Evolutionary conservation across 1,140 invertebrate genomes (phyloP).

Genomic region (Venustaconcha ellipsiformis): DNA sequence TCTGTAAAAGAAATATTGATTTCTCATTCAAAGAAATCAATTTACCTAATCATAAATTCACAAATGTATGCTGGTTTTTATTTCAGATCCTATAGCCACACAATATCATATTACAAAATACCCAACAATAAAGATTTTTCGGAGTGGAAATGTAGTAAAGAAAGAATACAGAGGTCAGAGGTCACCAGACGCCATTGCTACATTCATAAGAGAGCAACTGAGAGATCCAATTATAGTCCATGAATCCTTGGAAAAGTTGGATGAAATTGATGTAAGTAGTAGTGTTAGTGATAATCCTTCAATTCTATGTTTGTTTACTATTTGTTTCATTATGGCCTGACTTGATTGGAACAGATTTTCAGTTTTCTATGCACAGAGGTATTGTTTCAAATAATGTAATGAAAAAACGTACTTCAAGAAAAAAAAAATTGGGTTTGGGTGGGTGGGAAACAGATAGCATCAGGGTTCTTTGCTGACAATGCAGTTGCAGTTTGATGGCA

Average conservation of each 20-base stretch:
- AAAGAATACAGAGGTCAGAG: conserved; percentile 89
- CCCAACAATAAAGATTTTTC: conserved; percentile 96
- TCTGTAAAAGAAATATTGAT: too few species aligned
- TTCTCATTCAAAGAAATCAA: too few species aligned
- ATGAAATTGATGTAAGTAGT: conserved; percentile 79
- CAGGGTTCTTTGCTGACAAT: too few species aligned
- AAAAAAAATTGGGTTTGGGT: too few species aligned
- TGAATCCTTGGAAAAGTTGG: conserved; percentile 79
- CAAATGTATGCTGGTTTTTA: neutral
- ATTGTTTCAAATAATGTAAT: too few species aligned
- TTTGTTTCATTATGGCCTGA: too few species aligned
- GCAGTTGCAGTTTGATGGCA: too few species aligned
- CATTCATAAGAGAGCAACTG: conserved; percentile 89
- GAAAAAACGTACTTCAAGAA: too few species aligned
- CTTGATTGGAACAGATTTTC: too few species aligned
- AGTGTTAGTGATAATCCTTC: neutral
- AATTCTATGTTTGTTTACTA: too few species aligned
- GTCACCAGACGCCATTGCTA: conserved; percentile 86
- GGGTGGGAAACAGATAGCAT: too few species aligned
- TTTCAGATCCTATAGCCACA: conserved; percentile 81
- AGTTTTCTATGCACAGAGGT: too few species aligned
- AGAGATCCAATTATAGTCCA: conserved; percentile 91
- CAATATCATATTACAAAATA: conserved; percentile 98
- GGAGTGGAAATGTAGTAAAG: conserved; percentile 94
- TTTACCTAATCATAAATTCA: neutral